Evolutionary conservation across 1,140 invertebrate species (phyloP).

Genomic region (Andrena cerasifolii): DNA sequence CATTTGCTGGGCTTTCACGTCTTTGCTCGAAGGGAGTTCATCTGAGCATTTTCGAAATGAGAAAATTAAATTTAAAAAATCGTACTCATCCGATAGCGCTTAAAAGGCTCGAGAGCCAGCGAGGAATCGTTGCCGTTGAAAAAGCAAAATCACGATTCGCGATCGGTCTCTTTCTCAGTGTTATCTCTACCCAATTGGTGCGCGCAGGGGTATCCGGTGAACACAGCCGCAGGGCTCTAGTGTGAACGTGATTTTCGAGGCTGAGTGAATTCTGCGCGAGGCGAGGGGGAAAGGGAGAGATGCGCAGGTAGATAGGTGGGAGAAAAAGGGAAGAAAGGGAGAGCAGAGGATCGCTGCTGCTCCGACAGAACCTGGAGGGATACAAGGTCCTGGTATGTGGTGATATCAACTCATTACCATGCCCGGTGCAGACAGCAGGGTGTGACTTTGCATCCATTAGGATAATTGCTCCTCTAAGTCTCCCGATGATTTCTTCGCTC

Average conservation of each 20-base stretch:
- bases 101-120: not conserved
- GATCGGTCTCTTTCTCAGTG: not conserved
- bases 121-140: not conserved
- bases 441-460: slow-evolving; percentile 83
- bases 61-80: not conserved
- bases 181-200: slow-evolving; percentile 20
- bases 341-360: slow-evolving; percentile 18
- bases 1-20: not conserved
- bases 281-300: slow-evolving; percentile 20
- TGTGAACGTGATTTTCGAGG: slow-evolving; percentile 62
- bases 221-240: slow-evolving; percentile 40
- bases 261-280: slow-evolving; percentile 44
- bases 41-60: not conserved
- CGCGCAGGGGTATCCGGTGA: slow-evolving; percentile 25
- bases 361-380: slow-evolving; percentile 63
- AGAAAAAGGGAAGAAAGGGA: slow-evolving; percentile 53
- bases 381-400: slow-evolving; percentile 82
- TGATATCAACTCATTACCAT: slow-evolving; percentile 83
- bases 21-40: not conserved
- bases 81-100: not conserved
- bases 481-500: slow-evolving; percentile 65
- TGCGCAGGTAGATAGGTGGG: slow-evolving; percentile 48
- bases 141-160: not conserved
- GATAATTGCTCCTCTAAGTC: slow-evolving; percentile 81
- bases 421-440: slow-evolving; percentile 76